phyloP scores from a whole-genome alignment of 2,113 vertebrate genomes.

The Gadus chalcogrammus region DNA sequence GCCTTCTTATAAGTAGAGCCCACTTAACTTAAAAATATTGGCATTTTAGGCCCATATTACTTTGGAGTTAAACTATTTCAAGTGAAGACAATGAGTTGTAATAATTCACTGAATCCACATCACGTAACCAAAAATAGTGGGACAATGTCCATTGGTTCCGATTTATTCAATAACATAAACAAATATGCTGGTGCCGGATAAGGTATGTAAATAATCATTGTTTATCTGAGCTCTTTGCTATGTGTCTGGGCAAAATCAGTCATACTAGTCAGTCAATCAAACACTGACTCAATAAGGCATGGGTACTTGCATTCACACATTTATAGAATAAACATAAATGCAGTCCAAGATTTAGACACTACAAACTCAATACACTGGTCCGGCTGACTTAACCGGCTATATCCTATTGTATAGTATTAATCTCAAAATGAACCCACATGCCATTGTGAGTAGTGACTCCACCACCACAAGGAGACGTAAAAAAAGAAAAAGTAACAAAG shows the following conservation, averaged over 20 bases:
- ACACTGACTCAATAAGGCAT: slow-evolving; percentile 10
- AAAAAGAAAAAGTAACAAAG: slow-evolving; percentile 9
- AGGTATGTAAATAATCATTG: slow-evolving; percentile 44
- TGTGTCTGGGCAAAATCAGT: not conserved
- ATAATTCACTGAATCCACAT: no score
- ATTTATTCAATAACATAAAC: no score
- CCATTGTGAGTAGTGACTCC: slow-evolving; percentile 35
- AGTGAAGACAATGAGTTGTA: no score
- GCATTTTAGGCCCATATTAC: no score
- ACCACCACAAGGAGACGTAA: slow-evolving; percentile 34
- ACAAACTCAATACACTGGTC: not conserved
- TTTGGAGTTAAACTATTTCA: no score
- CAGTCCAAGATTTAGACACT: not conserved
- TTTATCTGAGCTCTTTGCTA: slow-evolving; percentile 36
- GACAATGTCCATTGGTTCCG: no score
- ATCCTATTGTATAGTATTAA: slow-evolving; percentile 28
- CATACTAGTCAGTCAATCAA: slow-evolving; percentile 2
- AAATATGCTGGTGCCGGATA: slow-evolving; percentile 45
- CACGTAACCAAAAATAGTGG: no score
- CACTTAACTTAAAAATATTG: no score
- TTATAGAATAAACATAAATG: not conserved
- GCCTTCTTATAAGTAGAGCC: no score
- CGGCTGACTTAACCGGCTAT: slow-evolving; percentile 3
- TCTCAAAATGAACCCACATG: slow-evolving; percentile 31
- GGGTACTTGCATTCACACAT: not conserved